phyloP scores from a whole-genome alignment of 2,888 invertebrate species.

The Ectemnius continuus region DNA sequence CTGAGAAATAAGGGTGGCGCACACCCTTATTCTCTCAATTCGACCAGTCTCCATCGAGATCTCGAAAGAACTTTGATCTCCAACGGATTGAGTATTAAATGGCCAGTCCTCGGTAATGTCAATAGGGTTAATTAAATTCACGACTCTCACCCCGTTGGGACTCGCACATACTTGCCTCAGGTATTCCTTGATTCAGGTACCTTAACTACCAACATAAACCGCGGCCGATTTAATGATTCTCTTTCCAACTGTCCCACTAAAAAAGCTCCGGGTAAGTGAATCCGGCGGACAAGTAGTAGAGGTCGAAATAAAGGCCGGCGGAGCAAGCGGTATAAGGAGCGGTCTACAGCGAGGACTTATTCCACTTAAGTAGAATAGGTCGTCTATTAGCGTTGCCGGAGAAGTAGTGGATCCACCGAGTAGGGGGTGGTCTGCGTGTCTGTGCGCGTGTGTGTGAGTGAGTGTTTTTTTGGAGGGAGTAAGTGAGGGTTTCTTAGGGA shows the following conservation, averaged over 20 bases:
- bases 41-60: not conserved
- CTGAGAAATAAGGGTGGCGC: not conserved
- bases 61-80: not conserved
- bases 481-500: too few species aligned
- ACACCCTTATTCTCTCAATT: too few species aligned
- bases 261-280: too few species aligned
- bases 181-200: too few species aligned
- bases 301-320: conserved; percentile 14
- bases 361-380: conserved; percentile 57
- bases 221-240: too few species aligned
- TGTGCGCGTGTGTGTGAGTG: too few species aligned
- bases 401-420: conserved; percentile 31
- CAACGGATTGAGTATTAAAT: not conserved
- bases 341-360: conserved; percentile 33
- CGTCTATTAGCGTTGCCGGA: conserved; percentile 46
- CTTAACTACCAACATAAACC: too few species aligned
- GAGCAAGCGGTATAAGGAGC: conserved; percentile 6
- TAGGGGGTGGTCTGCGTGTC: too few species aligned
- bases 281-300: not conserved
- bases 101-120: conserved; percentile 55
- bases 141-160: conserved; percentile 20
- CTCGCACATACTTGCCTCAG: too few species aligned
- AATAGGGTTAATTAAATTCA: conserved; percentile 64
- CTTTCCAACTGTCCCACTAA: too few species aligned
- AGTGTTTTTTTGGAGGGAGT: too few species aligned